phyloP scores from a whole-genome alignment of 2,797 vertebrate genomes.

The Pelobates cultripes region DNA sequence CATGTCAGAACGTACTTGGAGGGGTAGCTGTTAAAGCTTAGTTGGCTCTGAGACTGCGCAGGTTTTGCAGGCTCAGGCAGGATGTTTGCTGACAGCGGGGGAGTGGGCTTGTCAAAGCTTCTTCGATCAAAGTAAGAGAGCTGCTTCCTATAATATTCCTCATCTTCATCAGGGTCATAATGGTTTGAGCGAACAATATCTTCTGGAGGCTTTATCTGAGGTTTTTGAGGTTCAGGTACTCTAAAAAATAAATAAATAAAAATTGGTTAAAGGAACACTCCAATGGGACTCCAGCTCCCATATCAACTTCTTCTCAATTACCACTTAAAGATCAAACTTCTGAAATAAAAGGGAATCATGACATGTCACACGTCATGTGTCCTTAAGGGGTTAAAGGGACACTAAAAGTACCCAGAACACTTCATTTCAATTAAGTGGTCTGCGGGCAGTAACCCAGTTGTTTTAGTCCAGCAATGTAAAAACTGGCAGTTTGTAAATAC shows the following conservation, averaged over 20 bases:
- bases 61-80: constrained; percentile 85
- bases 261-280: too few relatives aligned
- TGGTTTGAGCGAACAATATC: constrained; percentile 88
- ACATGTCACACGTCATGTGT: too few relatives aligned
- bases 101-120: constrained; percentile 88
- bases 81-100: constrained; percentile 78
- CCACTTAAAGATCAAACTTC: too few relatives aligned
- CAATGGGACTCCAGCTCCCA: too few relatives aligned
- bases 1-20: constrained; percentile 78
- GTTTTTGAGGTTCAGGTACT: constrained; percentile 92
- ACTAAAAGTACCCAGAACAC: too few relatives aligned
- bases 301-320: too few relatives aligned
- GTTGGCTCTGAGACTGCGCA: constrained; percentile 77
- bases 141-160: constrained; percentile 96
- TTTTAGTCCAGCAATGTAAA: too few relatives aligned
- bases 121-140: constrained; percentile 95
- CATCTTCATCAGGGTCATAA: constrained; percentile 93
- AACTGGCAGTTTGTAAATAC: too few relatives aligned
- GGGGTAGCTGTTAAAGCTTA: constrained; percentile 83
- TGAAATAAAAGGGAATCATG: too few relatives aligned
- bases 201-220: constrained; percentile 85
- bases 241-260: constrained; percentile 63
- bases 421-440: too few relatives aligned
- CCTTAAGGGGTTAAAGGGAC: too few relatives aligned
- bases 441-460: too few relatives aligned